Conservation (phyloP, 2,113 vertebrate species). For the Procavia capensis region DNA sequence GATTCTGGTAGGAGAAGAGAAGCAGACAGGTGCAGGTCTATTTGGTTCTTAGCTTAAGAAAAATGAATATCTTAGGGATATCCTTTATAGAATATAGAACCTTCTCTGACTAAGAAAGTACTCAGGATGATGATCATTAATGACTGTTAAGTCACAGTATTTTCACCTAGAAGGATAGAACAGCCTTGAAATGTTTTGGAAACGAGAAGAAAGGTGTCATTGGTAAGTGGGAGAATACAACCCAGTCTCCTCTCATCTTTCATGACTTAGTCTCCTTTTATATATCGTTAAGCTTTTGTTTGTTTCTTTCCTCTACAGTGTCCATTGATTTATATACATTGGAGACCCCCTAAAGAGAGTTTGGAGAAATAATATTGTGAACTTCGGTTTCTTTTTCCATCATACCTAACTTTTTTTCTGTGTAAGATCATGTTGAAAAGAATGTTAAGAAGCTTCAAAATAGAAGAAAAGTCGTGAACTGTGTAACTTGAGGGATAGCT, state of each 20-base stretch:
- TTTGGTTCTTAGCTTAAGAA: conserved; percentile 1
- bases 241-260: background rate
- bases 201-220: conserved; percentile 12
- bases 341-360: background rate
- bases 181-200: conserved; percentile 31
- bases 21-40: background rate
- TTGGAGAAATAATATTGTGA: background rate
- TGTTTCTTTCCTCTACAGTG: background rate
- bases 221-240: conserved; percentile 11
- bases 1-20: background rate
- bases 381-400: conserved; percentile 10
- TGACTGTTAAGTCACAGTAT: conserved; percentile 16
- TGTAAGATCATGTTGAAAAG: conserved; percentile 9
- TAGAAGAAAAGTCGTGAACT: conserved; percentile 23
- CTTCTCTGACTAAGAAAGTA: conserved; percentile 25
- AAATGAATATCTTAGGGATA: conserved; percentile 52
- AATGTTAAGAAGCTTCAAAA: conserved; percentile 30
- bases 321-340: conserved; percentile 8
- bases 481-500: background rate
- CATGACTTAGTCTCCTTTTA: background rate
- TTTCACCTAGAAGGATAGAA: conserved; percentile 26
- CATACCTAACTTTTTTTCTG: background rate
- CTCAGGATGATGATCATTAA: conserved; percentile 24
- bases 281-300: background rate
- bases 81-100: conserved; percentile 7